Base-by-base conservation (phyloP, 2,113 vertebrate species). In the Geothlypis trichas region DNA sequence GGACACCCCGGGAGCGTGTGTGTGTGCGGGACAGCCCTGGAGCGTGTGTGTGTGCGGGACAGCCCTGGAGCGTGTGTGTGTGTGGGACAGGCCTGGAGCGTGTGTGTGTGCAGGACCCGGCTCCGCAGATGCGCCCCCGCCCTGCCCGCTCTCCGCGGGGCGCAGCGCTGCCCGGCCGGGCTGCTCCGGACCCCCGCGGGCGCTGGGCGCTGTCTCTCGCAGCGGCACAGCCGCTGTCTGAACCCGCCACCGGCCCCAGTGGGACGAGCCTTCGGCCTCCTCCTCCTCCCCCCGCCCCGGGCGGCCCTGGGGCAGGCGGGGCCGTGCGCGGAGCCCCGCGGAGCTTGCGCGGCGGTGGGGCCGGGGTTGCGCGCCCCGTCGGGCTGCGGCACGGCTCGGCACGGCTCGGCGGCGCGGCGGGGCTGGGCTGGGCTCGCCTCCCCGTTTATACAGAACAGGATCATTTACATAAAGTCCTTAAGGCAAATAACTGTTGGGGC, bases 401-500 rank as follows among this genome's bases (percentile, higher is more conserved):
- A 7, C 47, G 47, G 47, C 99, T 98, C 98, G 98, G 98, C 98
- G 98, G 98, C 98, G 96, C 98, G 98, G 98, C 98, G 97, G 98
- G 98, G 98, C 98, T 97, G 98, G 95, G 92, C 98, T 95, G 95
- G 96, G 96, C 96, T 98, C 96, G 83, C 98, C 98, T 98, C 98
- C 98, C 98, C 98, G 99, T 99, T 99, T 99, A 99, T 99, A 99
- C 99, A 98, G 99, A 99, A 98, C 98, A 98, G 99, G 98, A 99
- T 99, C 98, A 99, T 99, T 99, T 99, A 99, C 99, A 99, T 99
- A 99, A 99, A 99, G 99, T 99, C 99, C 99, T 99, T 99, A 99
- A 99, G 99, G 99, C 99, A 99, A 99, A 99, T 99, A 99, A 99
- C 99, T 99, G 99, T 99, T 99, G 99, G 99, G 99, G 99, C 99